A percentile compares a stretch with the other conserved stretches of the same genome.
Conservation (phyloP, 1,140 invertebrate species). For the Sarcophaga peregrina region DNA sequence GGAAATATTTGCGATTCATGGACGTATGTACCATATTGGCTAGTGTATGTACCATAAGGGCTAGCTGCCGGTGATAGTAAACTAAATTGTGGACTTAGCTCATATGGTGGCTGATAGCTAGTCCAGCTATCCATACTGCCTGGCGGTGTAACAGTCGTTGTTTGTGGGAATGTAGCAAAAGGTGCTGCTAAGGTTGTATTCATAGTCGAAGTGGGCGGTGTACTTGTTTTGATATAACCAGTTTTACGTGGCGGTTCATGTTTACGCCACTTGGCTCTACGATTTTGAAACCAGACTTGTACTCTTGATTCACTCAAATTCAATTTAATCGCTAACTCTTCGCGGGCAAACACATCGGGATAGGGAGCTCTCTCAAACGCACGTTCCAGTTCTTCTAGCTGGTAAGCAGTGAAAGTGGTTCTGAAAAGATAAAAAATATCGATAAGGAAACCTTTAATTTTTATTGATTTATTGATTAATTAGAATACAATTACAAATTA, state of each 20-base stretch:
- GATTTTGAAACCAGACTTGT: slow-evolving; percentile 86
- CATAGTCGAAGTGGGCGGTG: slow-evolving; percentile 69
- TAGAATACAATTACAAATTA: neutral
- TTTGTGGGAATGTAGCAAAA: slow-evolving; percentile 72
- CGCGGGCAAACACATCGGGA: slow-evolving; percentile 95
- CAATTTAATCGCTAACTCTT: slow-evolving; percentile 91
- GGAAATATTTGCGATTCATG: slow-evolving; percentile 65
- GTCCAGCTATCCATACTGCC: slow-evolving; percentile 77
- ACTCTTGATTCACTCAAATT: slow-evolving; percentile 93
- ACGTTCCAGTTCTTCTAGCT: slow-evolving; percentile 92
- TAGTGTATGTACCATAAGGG: slow-evolving; percentile 70
- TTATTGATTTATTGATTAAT: neutral
- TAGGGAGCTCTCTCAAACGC: slow-evolving; percentile 96
- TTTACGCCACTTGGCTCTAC: slow-evolving; percentile 97
- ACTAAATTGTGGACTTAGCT: slow-evolving; percentile 77
- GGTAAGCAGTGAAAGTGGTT: slow-evolving; percentile 96
- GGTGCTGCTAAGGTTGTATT: slow-evolving; percentile 74
- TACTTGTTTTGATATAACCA: slow-evolving; percentile 77
- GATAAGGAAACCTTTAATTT: slow-evolving; percentile 25
- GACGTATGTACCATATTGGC: slow-evolving; percentile 64
- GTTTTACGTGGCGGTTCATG: slow-evolving; percentile 96
- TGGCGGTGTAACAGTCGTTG: slow-evolving; percentile 72
- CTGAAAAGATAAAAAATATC: slow-evolving; percentile 69
- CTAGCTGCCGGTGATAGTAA: slow-evolving; percentile 76
- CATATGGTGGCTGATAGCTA: slow-evolving; percentile 79